Conservation (phyloP, 2,888 invertebrate species). For the Mechanitis mazaeus region DNA sequence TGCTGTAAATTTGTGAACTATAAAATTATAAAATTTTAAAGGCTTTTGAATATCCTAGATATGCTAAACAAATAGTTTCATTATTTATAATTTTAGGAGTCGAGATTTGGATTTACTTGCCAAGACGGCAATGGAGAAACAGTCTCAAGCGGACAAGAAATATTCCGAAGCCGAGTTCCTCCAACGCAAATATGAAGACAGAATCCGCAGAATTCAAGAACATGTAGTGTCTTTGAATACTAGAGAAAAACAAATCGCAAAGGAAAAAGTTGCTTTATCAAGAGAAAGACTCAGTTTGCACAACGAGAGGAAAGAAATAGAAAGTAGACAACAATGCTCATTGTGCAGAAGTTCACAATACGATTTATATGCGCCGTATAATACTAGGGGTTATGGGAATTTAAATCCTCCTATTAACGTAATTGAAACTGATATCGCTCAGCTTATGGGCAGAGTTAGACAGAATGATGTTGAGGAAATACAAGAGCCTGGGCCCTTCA, state of each 20-base stretch:
- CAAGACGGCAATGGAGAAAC: slow-evolving; percentile 76
- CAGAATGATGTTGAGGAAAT: slow-evolving; percentile 24
- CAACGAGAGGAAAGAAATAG: slow-evolving; percentile 70
- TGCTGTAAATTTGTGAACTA: neutral
- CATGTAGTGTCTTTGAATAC: slow-evolving; percentile 72
- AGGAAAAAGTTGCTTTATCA: slow-evolving; percentile 77
- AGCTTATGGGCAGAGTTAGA: slow-evolving; percentile 48
- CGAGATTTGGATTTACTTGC: slow-evolving; percentile 73
- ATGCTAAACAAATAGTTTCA: neutral
- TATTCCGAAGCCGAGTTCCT: slow-evolving; percentile 74
- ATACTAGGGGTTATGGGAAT: slow-evolving; percentile 52
- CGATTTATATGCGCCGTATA: slow-evolving; percentile 28
- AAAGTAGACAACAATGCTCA: slow-evolving; percentile 60
- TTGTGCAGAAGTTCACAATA: slow-evolving; percentile 58
- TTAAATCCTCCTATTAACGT: slow-evolving; percentile 50
- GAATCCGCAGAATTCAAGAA: slow-evolving; percentile 74
- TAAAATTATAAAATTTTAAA: neutral
- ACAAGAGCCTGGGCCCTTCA: slow-evolving; percentile 25
- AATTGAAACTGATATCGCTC: slow-evolving; percentile 62
- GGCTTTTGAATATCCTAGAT: no score
- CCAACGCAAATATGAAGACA: slow-evolving; percentile 75
- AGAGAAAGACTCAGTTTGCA: slow-evolving; percentile 76
- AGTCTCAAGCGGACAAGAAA: slow-evolving; percentile 75
- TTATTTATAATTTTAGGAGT: slow-evolving; percentile 43
- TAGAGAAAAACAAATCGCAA: slow-evolving; percentile 78